Percentiles rank a stretch among this genome's conserved stretches.
These are phyloP conservation scores for Neocrepidodera transversa DNA, from an alignment of 2,888 invertebrate species.

Conservation along the genomic window DNA sequence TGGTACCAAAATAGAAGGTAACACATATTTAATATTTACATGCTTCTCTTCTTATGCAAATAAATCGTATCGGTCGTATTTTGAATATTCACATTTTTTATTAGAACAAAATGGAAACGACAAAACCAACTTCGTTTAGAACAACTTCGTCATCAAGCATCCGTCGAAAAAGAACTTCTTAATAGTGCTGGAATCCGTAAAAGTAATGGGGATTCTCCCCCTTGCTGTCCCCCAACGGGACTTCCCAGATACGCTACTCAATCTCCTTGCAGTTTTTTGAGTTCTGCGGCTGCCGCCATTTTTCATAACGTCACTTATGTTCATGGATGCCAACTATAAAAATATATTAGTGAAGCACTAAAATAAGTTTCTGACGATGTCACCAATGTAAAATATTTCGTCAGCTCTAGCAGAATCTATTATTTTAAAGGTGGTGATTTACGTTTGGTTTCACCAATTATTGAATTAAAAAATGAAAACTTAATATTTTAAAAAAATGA, in stretches of 20 bases:
- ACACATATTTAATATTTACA: too few species aligned
- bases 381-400: too few species aligned
- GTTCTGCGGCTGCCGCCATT: conserved; percentile 75
- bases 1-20: conserved; percentile 93
- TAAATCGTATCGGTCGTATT: too few species aligned
- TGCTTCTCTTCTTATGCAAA: too few species aligned
- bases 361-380: too few species aligned
- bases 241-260: conserved; percentile 55
- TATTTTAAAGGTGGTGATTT: too few species aligned
- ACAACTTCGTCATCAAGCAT: conserved; percentile 84
- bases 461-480: too few species aligned
- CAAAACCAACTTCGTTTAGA: conserved; percentile 87
- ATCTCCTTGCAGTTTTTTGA: conserved; percentile 69
- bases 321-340: conserved; percentile 74
- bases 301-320: conserved; percentile 78
- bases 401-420: too few species aligned
- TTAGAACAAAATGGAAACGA: conserved; percentile 88
- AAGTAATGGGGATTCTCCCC: conserved; percentile 45
- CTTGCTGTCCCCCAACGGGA: conserved; percentile 56
- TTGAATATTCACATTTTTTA: too few species aligned
- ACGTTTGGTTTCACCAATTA: too few species aligned
- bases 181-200: conserved; percentile 50
- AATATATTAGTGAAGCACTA: too few species aligned
- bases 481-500: too few species aligned
- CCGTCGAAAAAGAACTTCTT: conserved; percentile 73